Conservation (phyloP, 1,140 invertebrate genomes). For the Sitobion miscanthi region DNA sequence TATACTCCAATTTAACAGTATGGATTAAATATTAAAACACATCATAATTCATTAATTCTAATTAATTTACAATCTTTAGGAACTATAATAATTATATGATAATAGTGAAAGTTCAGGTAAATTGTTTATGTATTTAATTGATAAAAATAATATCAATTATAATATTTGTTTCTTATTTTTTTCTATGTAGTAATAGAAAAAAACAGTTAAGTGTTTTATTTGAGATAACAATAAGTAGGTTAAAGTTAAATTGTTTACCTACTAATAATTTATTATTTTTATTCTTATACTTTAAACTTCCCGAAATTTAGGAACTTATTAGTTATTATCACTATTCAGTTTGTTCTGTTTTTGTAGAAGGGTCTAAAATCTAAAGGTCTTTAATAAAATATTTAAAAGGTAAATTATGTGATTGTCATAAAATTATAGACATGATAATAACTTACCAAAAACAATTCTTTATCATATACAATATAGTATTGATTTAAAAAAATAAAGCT, state of each 20-base stretch:
- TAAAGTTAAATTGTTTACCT: neutral
- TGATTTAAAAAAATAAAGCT: neutral
- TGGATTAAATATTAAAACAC: neutral
- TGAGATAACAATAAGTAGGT: neutral
- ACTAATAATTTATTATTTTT: neutral
- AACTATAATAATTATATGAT: neutral
- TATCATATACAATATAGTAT: neutral
- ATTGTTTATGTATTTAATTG: neutral
- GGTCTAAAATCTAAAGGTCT: neutral
- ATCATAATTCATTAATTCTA: neutral
- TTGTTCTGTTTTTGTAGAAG: neutral
- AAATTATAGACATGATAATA: neutral
- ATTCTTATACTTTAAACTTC: neutral
- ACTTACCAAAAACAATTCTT: neutral
- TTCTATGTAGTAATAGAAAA: neutral
- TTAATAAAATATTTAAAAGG: neutral
- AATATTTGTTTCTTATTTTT: neutral
- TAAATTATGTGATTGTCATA: neutral
- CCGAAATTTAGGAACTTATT: neutral
- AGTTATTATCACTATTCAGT: neutral
- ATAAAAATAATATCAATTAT: neutral
- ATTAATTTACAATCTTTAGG: neutral
- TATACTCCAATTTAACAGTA: neutral
- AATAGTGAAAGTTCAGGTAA: neutral
- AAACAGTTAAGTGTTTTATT: neutral